Conservation (phyloP, 2,888 invertebrate species). For the Crocallis elinguaria region DNA sequence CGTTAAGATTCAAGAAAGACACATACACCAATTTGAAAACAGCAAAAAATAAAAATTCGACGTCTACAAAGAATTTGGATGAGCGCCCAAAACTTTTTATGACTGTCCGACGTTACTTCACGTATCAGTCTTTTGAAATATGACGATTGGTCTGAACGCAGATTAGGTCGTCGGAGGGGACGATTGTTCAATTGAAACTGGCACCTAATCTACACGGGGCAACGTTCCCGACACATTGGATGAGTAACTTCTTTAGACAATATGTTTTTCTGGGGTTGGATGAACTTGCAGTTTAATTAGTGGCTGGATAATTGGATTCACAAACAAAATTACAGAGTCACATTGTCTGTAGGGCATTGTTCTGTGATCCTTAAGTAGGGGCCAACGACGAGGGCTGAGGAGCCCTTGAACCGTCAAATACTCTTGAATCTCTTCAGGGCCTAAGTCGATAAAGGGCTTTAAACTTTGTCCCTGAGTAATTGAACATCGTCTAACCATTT, state of each 20-base stretch:
- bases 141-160: not conserved
- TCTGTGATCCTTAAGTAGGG: not conserved
- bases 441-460: not conserved
- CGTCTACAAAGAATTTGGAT: conserved; percentile 7
- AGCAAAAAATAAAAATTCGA: conserved; percentile 3
- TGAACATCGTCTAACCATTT: no score
- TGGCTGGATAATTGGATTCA: conserved; percentile 28
- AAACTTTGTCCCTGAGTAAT: no score
- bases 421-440: not conserved
- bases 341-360: conserved; percentile 11
- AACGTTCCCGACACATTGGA: conserved; percentile 31
- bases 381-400: not conserved
- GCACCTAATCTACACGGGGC: conserved; percentile 10
- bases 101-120: not conserved
- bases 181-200: not conserved
- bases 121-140: conserved; percentile 9
- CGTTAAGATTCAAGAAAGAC: conserved; percentile 1
- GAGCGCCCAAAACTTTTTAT: conserved; percentile 10
- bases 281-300: conserved; percentile 34
- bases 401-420: not conserved
- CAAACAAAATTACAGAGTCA: conserved; percentile 32
- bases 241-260: conserved; percentile 39
- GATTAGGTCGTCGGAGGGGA: not conserved
- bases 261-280: conserved; percentile 25
- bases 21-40: not conserved